Base-by-base conservation (phyloP, 2,888 invertebrate species). In the Polietes domitor region DNA sequence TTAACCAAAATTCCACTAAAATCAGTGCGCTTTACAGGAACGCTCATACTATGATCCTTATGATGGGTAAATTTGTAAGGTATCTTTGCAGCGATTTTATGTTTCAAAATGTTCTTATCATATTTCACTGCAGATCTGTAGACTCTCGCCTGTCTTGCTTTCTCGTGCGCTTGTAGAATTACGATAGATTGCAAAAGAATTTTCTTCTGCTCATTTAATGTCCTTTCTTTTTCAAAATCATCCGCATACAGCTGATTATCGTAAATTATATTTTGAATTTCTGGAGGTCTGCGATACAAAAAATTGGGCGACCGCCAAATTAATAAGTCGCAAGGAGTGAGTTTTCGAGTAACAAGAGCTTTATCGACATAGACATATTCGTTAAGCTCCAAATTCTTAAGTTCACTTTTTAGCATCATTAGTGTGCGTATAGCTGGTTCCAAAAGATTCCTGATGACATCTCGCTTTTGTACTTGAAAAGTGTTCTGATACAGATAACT, bases 301-400 rank as follows among this genome's bases (percentile, higher is more conserved):
- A 90, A 90, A 68, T 89, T 87, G 0, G 89, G 89, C 0, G 89
- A 89, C 26, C 93, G 92, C 83, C 93, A 90, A 75, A 95, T 92
- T 85, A 94, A 93, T 15, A 95, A 88, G 83, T 94, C 93, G 21
- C 93, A 92, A 0, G 96, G 95, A 2, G 95, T 94, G 10, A 96
- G 89, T 87, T 95, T 95, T 85, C 94, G 89, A 87, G 95, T 94
- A 41, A 95, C 92, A 68, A 96, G 89, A 7, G 93, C 92, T 86
- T 95, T 94, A 89, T 96, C 96, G 58, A 95, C 93, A 91, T 95
- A 96, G 82, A 95, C 94, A 88, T 93, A 94, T 87, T 95, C 94
- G 9, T 93, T 93, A 4, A 93, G 88, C 82, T 94, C 93, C 15
- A 94, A 88, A 61, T 93, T 92, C 76, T 93, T 93, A 2, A 95